These are phyloP conservation scores for Andrena marginata DNA, from an alignment of 2,888 invertebrate species.

Conservation along the genomic window DNA sequence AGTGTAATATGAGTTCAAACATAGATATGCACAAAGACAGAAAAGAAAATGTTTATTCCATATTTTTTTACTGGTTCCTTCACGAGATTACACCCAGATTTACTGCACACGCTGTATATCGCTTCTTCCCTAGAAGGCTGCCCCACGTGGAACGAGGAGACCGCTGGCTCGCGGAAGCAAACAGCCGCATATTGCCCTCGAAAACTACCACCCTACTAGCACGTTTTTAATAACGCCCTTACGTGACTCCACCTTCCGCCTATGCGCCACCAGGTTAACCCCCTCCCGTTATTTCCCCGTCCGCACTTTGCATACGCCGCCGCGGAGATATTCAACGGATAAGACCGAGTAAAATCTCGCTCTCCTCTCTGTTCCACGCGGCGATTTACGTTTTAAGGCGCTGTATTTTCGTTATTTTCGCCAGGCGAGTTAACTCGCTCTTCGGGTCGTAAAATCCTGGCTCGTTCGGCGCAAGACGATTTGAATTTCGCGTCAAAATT, in stretches of 20 bases:
- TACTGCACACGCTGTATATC: constrained; percentile 6
- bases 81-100: neutral
- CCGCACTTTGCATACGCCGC: constrained; percentile 56
- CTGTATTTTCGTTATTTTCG: constrained; percentile 44
- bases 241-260: constrained; percentile 71
- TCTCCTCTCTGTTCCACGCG: neutral
- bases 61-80: neutral
- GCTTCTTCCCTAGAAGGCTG: neutral
- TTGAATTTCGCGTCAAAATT: constrained; percentile 38
- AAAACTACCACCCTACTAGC: constrained; percentile 76
- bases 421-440: constrained; percentile 17
- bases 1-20: no score
- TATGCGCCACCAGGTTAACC: constrained; percentile 47
- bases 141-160: constrained; percentile 34
- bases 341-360: constrained; percentile 18
- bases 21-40: neutral
- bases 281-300: constrained; percentile 17
- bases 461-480: constrained; percentile 1
- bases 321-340: constrained; percentile 41
- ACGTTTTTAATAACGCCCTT: constrained; percentile 81
- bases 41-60: neutral
- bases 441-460: constrained; percentile 40
- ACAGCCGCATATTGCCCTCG: constrained; percentile 77
- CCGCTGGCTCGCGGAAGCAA: constrained; percentile 65
- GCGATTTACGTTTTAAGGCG: constrained; percentile 27